Base-by-base conservation (phyloP, 2,888 invertebrate genomes). In the Leptinotarsa peninsularis region DNA sequence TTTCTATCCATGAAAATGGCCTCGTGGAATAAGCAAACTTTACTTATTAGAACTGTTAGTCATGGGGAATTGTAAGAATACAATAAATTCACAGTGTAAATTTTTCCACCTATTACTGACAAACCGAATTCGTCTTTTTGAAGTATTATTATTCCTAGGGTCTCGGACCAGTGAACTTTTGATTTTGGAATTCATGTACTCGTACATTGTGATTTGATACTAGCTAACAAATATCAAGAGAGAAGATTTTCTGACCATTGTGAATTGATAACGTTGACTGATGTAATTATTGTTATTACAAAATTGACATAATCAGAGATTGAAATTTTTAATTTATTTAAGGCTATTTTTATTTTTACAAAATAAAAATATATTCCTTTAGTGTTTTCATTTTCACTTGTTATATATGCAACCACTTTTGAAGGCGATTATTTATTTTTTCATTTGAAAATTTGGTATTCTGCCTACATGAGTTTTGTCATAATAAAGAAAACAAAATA, bases 341-440 rank as follows among this genome's bases (percentile, higher is more conserved):
- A 72, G 69, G 67, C 76, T 76, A 69, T 76, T 76, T 76, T 74
- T 76, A 76, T 76, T 76, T 76, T 74, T 76, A 76, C 76, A 76
- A 74, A 74, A 76, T 70, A 76, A 74, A 76, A 73, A 74, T 72
- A 75, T 75, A 73, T 70, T 74, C 56, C 68, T 76, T 72, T 69
- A 68, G 52, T 63, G n/a, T 17, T 13, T n/a, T 66, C 33, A 71
- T 68, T 71, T 33, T 70, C 60, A 49, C 23, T 15, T 58, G 13
- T 67, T 43, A n/a, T 4, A 33, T 7, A 33, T 33, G 33, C 7
- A 33, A 33, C 33, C 33, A 7, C 33, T 33, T 33, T 63, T 63
- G 23, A 4, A 50, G 50, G 50, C 33, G 33, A 33, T 33, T 33
- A 33, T 33, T 33, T 7, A 33, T 33, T 33, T 33, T 7, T 33